Evolutionary conservation across 1,140 invertebrate genomes (phyloP).

Genomic region (Theocolax elegans): DNA sequence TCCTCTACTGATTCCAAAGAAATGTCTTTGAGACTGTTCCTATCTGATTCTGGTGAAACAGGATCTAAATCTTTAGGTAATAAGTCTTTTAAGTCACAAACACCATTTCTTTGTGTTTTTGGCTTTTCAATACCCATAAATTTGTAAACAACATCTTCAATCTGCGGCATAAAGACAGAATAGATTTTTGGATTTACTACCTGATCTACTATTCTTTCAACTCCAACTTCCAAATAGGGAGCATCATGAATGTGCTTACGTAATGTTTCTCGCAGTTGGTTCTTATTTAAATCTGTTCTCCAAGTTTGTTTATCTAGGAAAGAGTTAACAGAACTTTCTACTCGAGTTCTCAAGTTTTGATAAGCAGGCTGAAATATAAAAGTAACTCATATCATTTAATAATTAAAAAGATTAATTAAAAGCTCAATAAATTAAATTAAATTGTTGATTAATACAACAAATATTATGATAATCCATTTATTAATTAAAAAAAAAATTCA

Average conservation of each 20-base stretch:
- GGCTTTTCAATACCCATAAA: constrained; percentile 84
- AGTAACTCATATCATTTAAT: constrained; percentile 32
- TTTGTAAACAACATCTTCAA: constrained; percentile 90
- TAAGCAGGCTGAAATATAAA: constrained; percentile 82
- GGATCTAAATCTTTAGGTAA: constrained; percentile 81
- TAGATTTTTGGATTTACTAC: constrained; percentile 93
- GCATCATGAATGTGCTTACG: constrained; percentile 87
- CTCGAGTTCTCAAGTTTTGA: constrained; percentile 89
- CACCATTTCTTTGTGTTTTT: constrained; percentile 60
- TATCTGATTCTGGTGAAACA: constrained; percentile 81
- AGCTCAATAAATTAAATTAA: too few species aligned
- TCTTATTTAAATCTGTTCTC: constrained; percentile 91
- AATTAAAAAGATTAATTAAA: too few species aligned
- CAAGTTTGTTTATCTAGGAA: constrained; percentile 86
- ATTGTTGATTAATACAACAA: not conserved
- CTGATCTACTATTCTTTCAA: constrained; percentile 94
- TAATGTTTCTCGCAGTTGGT: constrained; percentile 88
- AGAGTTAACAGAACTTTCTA: constrained; percentile 85
- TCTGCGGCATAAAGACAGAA: constrained; percentile 87
- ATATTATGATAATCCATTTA: too few species aligned
- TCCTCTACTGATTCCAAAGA: constrained; percentile 46
- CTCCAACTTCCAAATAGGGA: constrained; percentile 73
- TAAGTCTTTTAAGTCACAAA: constrained; percentile 70
- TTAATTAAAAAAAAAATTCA: too few species aligned
- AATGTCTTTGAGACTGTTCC: constrained; percentile 64